Evolutionary conservation across 2,113 vertebrate genomes (phyloP).

Genomic region (Setophaga petechia): DNA sequence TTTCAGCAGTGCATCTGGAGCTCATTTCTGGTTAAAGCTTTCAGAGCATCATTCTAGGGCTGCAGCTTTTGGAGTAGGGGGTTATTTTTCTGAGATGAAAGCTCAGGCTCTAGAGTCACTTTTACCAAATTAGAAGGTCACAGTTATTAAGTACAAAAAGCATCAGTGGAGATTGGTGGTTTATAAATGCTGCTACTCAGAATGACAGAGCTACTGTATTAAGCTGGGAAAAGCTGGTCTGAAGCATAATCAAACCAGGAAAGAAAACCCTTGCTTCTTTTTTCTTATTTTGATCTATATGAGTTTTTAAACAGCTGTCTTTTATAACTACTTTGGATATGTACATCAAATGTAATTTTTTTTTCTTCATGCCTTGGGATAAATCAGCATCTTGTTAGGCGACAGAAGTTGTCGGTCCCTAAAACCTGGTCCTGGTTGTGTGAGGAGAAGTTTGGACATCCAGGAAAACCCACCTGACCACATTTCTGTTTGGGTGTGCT

Average conservation of each 20-base stretch:
- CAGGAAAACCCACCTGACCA: neutral
- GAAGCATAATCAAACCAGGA: neutral
- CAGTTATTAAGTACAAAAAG: slow-evolving; percentile 20
- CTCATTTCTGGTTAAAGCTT: slow-evolving; percentile 28
- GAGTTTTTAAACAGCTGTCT: neutral
- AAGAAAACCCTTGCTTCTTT: neutral
- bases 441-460: neutral
- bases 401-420: neutral
- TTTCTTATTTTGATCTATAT: neutral
- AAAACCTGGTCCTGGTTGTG: neutral
- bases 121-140: slow-evolving; percentile 16
- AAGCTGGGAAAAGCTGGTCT: neutral
- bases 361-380: neutral
- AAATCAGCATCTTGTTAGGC: neutral
- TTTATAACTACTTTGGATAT: neutral
- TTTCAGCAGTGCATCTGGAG: slow-evolving; percentile 55
- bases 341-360: neutral
- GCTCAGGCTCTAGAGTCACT: slow-evolving; percentile 6
- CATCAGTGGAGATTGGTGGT: neutral
- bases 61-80: slow-evolving; percentile 12
- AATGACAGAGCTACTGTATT: neutral
- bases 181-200: neutral
- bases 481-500: neutral
- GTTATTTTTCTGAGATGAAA: slow-evolving; percentile 32
- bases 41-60: neutral